These are phyloP conservation scores for Hydropotes inermis DNA, from an alignment of 2,113 vertebrate species.

Conservation along the genomic window DNA sequence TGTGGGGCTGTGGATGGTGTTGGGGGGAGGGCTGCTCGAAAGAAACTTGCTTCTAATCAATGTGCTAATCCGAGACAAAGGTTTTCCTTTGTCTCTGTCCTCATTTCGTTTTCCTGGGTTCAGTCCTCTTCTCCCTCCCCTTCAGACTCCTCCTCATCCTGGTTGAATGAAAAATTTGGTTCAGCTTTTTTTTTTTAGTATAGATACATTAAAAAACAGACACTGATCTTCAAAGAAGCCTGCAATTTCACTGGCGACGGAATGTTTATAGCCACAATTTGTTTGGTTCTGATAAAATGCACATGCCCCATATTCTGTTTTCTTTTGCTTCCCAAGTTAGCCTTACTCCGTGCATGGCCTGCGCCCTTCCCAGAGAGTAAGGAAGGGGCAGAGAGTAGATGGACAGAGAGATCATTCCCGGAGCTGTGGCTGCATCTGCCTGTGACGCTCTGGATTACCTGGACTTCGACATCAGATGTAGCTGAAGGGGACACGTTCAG, in stretches of 20 bases:
- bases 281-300: slow-evolving; percentile 82
- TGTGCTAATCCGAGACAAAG: slow-evolving; percentile 87
- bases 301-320: slow-evolving; percentile 20
- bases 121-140: not conserved
- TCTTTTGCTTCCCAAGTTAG: not conserved
- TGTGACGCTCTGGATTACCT: no score
- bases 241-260: slow-evolving; percentile 85
- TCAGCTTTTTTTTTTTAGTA: slow-evolving; percentile 53
- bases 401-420: fast-evolving
- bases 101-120: slow-evolving; percentile 66
- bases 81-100: slow-evolving; percentile 70
- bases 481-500: not conserved
- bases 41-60: slow-evolving; percentile 90
- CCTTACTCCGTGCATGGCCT: not conserved
- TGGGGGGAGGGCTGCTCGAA: slow-evolving; percentile 67
- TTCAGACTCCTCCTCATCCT: not conserved
- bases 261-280: slow-evolving; percentile 83
- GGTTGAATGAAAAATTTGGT: slow-evolving; percentile 71
- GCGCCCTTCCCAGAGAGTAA: fast-evolving
- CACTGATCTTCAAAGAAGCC: slow-evolving; percentile 81
- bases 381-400: not conserved
- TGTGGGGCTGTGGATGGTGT: slow-evolving; percentile 69
- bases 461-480: not conserved
- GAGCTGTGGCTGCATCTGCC: not conserved
- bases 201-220: slow-evolving; percentile 69